Evolutionary conservation across 2,888 invertebrate species (phyloP), one percentile per base, ranked within the genome.

Genomic region (Gymnoscelis rufifasciata): DNA sequence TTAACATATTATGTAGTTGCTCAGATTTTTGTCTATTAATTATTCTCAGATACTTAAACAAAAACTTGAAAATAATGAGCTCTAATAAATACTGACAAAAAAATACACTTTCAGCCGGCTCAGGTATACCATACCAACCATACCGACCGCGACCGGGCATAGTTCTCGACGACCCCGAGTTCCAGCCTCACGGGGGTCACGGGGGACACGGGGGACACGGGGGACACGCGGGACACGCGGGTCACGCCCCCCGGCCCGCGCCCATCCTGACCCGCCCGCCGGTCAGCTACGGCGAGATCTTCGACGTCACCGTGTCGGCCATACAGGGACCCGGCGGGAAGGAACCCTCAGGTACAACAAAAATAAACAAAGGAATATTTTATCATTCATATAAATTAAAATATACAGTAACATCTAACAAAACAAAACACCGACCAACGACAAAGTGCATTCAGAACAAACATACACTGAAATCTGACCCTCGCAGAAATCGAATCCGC

Each of bases 251-350:
- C 5, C 14, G 14, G 14, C 31, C 13, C 8, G 14, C 33, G n/a
- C 15, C 8, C 7, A 5, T 10, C 19, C 1, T 14, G 19, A 8
- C 33, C 6, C 15, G 33, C n/a, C 33, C 33, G 15, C 33, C 33
- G 10, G 6, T 10, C 19, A 33, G 15, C 33, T 92, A 92, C 64
- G 94, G 93, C 6, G 96, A 96, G 73, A 94, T 95, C 44, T 96
- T 96, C 64, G 96, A 96, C 63, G 93, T 96, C 0, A 96, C 96
- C 0, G 93, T 96, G 0, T 95, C 95, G 0, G 96, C 95, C 0
- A 93, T 96, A 49, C 96, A 96, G 71, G 95, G 95, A 1, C 93
- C 94, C 0, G 93, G 93, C 0, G 92, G 92, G 10, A 87, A 89
- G 37, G 78, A 73, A 0, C 78, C 74, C 15, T 74, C 83, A 26